Percentiles rank a stretch among this genome's conserved stretches.
Evolutionary conservation across 2,113 vertebrate species (phyloP).

Genomic region (Rana temporaria): DNA sequence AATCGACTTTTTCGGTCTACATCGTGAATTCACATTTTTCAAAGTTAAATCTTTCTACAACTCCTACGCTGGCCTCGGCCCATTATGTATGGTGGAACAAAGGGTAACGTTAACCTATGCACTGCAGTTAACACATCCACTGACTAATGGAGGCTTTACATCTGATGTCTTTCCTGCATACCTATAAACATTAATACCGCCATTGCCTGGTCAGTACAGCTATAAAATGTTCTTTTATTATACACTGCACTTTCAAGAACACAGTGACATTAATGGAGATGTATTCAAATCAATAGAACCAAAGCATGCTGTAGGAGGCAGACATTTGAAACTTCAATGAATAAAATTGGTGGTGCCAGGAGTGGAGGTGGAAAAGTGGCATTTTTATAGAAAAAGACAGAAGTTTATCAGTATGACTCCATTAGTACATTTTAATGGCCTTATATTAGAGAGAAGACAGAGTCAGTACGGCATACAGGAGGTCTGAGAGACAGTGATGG

Average conservation of each 20-base stretch:
- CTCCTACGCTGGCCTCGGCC: too few species aligned
- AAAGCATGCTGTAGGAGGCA: slow-evolving; percentile 6
- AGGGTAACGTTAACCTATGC: not conserved
- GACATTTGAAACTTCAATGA: slow-evolving; percentile 34
- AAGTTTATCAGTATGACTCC: slow-evolving; percentile 40
- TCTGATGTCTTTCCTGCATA: not conserved
- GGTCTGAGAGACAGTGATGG: not conserved
- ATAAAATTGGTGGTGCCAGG: slow-evolving; percentile 16
- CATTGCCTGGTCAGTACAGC: not conserved
- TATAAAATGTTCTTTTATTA: slow-evolving; percentile 29
- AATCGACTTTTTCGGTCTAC: too few species aligned
- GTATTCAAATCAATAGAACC: slow-evolving; percentile 31
- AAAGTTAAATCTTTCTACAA: too few species aligned
- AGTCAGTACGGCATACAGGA: not conserved
- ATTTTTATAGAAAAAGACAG: slow-evolving; percentile 13
- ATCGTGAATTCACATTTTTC: too few species aligned
- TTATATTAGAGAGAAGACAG: not conserved
- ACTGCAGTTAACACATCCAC: not conserved
- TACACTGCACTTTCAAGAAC: slow-evolving; percentile 9
- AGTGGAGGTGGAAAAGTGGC: slow-evolving; percentile 18
- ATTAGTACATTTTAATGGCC: not conserved
- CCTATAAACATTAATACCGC: not conserved
- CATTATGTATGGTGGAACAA: too few species aligned
- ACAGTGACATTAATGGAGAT: slow-evolving; percentile 44
- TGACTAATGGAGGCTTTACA: not conserved